Conservation (phyloP, 2,113 vertebrate genomes). For the Sceloporus undulatus region DNA sequence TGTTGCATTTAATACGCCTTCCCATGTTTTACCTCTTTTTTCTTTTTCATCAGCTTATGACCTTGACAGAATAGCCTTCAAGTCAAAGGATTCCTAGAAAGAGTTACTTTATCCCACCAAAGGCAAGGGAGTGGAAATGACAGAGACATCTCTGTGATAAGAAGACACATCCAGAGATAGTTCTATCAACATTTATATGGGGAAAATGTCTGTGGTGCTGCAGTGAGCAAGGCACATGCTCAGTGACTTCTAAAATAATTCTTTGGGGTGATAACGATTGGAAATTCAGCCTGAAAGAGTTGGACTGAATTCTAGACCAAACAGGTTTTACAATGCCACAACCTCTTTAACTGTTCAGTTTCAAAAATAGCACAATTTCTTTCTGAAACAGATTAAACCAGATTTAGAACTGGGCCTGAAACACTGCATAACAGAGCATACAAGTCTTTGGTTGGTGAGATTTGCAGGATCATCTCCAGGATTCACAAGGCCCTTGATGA, state of each 20-base stretch:
- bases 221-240: not conserved
- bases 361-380: constrained; percentile 10
- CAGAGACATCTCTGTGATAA: constrained; percentile 16
- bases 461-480: not conserved
- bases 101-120: not conserved
- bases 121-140: not conserved
- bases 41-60: not conserved
- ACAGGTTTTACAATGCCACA: constrained; percentile 15
- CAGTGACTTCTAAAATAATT: constrained; percentile 12
- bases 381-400: not conserved
- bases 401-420: not conserved
- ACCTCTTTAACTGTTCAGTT: constrained; percentile 16
- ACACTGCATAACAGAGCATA: not conserved
- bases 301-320: constrained; percentile 22
- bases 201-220: constrained; percentile 23
- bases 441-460: not conserved
- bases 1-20: constrained; percentile 17
- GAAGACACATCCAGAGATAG: not conserved
- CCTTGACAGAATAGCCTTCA: constrained; percentile 18
- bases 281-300: not conserved
- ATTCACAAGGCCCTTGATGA: not conserved
- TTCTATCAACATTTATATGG: constrained; percentile 7
- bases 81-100: not conserved
- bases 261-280: fast-evolving
- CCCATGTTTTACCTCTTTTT: not conserved